Evolutionary conservation across 2,113 vertebrate species (phyloP).

Genomic region (Dolichallabes microphthalmus): DNA sequence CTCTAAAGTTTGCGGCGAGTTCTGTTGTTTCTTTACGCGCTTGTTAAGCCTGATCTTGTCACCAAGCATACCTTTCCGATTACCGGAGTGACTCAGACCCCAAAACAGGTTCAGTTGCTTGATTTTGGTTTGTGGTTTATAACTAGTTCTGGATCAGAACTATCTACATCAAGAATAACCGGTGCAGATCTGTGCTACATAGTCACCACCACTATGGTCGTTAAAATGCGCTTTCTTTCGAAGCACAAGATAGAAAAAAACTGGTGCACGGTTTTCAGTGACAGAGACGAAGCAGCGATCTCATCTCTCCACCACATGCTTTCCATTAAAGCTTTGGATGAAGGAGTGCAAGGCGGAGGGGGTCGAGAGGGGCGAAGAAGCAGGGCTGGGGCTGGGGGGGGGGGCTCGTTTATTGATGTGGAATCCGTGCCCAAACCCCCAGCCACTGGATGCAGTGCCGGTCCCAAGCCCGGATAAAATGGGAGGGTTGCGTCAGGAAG

Average conservation of each 20-base stretch:
- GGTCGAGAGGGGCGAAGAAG: slow-evolving; percentile 25
- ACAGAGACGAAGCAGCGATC: slow-evolving; percentile 53
- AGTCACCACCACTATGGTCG: not conserved
- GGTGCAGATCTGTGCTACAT: not conserved
- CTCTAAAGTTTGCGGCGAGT: not conserved
- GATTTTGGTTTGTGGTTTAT: not conserved
- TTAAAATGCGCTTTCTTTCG: slow-evolving; percentile 30
- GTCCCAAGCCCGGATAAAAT: too few relatives aligned
- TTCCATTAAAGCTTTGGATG: slow-evolving; percentile 56
- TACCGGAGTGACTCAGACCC: not conserved
- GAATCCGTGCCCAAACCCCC: too few relatives aligned
- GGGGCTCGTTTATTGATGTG: slow-evolving; percentile 7
- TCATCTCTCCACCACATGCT: slow-evolving; percentile 61
- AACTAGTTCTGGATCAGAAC: not conserved
- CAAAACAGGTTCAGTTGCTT: slow-evolving; percentile 5
- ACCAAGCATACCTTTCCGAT: slow-evolving; percentile 21
- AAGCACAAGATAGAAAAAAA: slow-evolving; percentile 9
- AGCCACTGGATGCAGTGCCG: too few relatives aligned
- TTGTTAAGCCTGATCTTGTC: slow-evolving; percentile 17
- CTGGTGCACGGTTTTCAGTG: slow-evolving; percentile 42
- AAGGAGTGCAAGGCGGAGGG: slow-evolving; percentile 36
- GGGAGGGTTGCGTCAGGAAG: too few relatives aligned
- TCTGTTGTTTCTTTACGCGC: not conserved
- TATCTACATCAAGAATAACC: not conserved
- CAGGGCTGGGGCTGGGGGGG: not conserved